Evolutionary conservation across 1,140 invertebrate species (phyloP), one percentile per base, ranked within the genome.

Genomic region (Belonocnema kinseyi): DNA sequence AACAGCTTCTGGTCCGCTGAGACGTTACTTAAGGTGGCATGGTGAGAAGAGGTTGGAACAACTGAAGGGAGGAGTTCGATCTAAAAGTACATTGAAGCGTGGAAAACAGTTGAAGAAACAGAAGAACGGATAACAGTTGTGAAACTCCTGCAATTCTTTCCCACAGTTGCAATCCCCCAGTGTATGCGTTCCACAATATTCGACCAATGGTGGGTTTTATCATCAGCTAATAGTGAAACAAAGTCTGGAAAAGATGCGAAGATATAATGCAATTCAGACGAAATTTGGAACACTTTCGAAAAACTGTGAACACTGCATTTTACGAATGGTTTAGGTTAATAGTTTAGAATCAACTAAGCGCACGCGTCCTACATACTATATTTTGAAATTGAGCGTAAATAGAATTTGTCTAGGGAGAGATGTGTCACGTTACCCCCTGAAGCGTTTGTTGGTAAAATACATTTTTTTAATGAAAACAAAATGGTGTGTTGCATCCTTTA

Each of bases 141-240:
- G 82, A 83, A 88, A 88, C 86, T 88, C 82, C 58, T 82, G 77
- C 84, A 81, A 86, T 88, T 88, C 82, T 89, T 87, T 79, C 77
- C 77, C 82, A 83, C 77, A 85, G 82, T 79, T 79, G 80, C 72
- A 61, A 70, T 74, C 72, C 70, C 70, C 73, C n/a, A 40, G 21
- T 40, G 61, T 53, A 72, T 58, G 75, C 73, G 73, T 74, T 72
- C 70, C 73, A 26, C 79, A 40, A 74, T 78, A 58, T 56, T 21
- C 51, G 50, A 54, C 66, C 10, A 72, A 26, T 50, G 46, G 17
- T 26, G 54, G 74, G 73, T 72, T 81, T 81, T 81, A 81, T 81
- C 74, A 81, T 81, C 79, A 79, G 75, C 75, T 81, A 81, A 81
- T 81, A 79, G 77, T 75, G 46, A 79, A 81, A 81, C 76, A 81